These are phyloP conservation scores for Boulengeromyrus knoepffleri DNA, from an alignment of 2,113 vertebrate genomes.

Conservation along the genomic window DNA sequence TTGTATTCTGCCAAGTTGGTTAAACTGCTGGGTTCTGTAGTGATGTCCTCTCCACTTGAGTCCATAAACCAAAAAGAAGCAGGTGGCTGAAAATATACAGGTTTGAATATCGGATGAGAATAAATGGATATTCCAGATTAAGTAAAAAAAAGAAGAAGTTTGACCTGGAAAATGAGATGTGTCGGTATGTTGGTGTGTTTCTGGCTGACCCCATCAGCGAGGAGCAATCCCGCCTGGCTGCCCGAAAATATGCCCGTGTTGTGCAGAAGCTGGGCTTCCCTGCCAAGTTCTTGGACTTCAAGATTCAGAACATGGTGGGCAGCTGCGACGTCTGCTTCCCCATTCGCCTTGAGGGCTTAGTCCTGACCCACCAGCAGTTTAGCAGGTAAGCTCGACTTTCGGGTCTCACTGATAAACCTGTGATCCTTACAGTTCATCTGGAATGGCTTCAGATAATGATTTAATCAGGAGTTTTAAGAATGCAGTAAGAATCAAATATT, in stretches of 20 bases:
- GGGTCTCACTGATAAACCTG: background rate
- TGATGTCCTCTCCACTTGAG: background rate
- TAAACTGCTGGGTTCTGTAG: background rate
- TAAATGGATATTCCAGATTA: background rate
- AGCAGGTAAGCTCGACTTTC: constrained; percentile 65
- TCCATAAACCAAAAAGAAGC: background rate
- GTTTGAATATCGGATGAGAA: background rate
- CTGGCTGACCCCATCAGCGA: constrained; percentile 58
- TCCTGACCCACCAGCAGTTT: constrained; percentile 88
- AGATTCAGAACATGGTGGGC: constrained; percentile 97
- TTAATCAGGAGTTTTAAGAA: background rate
- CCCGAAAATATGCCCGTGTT: constrained; percentile 85
- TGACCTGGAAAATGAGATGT: background rate
- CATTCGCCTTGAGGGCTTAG: constrained; percentile 83
- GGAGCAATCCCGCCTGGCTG: constrained; percentile 86
- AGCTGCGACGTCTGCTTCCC: constrained; percentile 93
- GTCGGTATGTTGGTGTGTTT: constrained; percentile 42
- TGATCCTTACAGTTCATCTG: background rate
- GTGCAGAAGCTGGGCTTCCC: constrained; percentile 96
- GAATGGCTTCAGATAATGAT: background rate
- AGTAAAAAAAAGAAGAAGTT: too few species aligned
- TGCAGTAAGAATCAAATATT: background rate
- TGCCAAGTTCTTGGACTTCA: constrained; percentile 91
- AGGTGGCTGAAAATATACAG: background rate
- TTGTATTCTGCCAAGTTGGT: background rate